Evolutionary conservation across 2,888 invertebrate genomes (phyloP).

Genomic region (Cerastis leucographa): DNA sequence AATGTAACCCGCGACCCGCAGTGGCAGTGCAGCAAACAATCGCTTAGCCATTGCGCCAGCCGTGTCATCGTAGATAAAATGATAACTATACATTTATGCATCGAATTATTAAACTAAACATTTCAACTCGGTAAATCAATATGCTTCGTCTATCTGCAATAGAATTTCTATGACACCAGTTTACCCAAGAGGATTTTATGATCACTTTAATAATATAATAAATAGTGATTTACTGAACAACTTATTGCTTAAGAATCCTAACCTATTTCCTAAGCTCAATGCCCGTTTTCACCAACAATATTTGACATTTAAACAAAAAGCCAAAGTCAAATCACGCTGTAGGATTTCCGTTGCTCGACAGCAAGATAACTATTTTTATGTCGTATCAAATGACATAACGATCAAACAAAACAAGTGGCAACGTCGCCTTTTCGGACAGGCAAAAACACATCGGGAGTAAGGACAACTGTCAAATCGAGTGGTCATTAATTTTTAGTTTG

Average conservation of each 20-base stretch:
- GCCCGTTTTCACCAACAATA: not conserved
- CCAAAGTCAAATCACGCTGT: not conserved
- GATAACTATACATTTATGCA: not conserved
- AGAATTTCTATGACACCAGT: conserved; percentile 16
- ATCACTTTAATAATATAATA: conserved; percentile 33
- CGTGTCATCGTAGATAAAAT: not conserved
- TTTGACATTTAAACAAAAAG: not conserved
- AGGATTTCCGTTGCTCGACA: not conserved
- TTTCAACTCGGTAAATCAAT: conserved; percentile 23
- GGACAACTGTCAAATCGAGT: no score
- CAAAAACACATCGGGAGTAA: no score
- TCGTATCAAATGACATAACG: no score
- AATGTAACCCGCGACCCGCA: not conserved
- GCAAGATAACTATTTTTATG: no score
- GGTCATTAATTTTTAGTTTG: no score
- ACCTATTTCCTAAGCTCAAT: conserved; percentile 8
- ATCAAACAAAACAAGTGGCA: no score
- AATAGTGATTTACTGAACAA: conserved; percentile 42
- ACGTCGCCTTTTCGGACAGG: no score
- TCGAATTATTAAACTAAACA: conserved; percentile 10
- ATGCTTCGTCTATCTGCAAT: not conserved
- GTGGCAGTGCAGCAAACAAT: not conserved
- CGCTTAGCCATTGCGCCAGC: not conserved
- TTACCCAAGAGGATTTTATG: conserved; percentile 31
- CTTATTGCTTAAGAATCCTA: conserved; percentile 21